Conservation (phyloP, 2,888 invertebrate genomes). For the Hoplodrina blanda region DNA sequence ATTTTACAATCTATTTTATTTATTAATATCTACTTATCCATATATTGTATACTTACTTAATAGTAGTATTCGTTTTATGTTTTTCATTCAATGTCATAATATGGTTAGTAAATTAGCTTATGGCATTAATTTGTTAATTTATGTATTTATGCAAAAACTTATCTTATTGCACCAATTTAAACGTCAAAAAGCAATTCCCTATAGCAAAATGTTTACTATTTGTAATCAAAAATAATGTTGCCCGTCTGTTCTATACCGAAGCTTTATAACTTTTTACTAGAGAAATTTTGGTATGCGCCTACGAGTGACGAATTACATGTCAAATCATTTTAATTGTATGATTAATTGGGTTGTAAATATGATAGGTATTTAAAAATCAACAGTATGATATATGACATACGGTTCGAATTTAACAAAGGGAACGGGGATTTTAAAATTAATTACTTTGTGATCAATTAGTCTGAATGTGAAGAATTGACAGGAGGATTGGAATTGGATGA, state of each 20-base stretch:
- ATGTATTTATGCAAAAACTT: too few relatives aligned
- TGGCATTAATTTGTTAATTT: too few relatives aligned
- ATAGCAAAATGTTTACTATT: not conserved
- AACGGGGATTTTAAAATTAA: slow-evolving; percentile 44
- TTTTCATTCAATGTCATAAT: too few relatives aligned
- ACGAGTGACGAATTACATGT: slow-evolving; percentile 75
- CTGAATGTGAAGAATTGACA: slow-evolving; percentile 53
- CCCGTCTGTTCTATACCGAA: slow-evolving; percentile 35
- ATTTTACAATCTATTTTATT: too few relatives aligned
- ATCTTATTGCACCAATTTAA: too few relatives aligned
- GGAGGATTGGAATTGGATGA: slow-evolving; percentile 42
- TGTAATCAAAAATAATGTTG: slow-evolving; percentile 16
- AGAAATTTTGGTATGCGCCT: slow-evolving; percentile 61
- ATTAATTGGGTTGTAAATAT: slow-evolving; percentile 69
- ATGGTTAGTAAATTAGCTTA: too few relatives aligned
- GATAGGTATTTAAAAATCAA: slow-evolving; percentile 57
- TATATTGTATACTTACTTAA: too few relatives aligned
- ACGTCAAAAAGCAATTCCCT: too few relatives aligned
- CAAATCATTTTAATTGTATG: slow-evolving; percentile 75
- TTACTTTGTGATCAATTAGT: slow-evolving; percentile 63
- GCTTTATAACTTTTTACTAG: slow-evolving; percentile 56
- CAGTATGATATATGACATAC: slow-evolving; percentile 57
- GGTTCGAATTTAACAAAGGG: slow-evolving; percentile 57
- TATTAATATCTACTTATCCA: too few relatives aligned
- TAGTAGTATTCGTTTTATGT: too few relatives aligned